Conservation (phyloP, 2,113 vertebrate species). For the Hippocampus guttulatus region DNA sequence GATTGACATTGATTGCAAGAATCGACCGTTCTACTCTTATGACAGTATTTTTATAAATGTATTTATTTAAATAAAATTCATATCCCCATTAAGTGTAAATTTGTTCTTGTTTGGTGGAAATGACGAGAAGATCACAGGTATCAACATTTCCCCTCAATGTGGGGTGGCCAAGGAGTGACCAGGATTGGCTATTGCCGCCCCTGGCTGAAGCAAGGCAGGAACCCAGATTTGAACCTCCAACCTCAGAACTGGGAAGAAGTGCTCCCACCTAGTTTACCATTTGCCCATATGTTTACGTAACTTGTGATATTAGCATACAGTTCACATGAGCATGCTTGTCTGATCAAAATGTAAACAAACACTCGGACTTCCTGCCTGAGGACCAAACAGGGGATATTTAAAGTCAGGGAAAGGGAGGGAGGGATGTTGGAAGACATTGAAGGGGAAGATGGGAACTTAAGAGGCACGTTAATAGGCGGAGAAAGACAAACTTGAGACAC, state of each 20-base stretch:
- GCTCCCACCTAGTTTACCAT: not conserved
- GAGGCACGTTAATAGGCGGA: constrained; percentile 25
- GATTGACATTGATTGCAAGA: no score
- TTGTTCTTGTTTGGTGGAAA: no score
- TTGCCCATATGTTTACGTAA: not conserved
- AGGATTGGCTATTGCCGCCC: no score
- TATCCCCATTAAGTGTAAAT: no score
- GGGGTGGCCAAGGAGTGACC: no score
- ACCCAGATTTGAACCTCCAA: not conserved
- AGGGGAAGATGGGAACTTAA: constrained; percentile 4
- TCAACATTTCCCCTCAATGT: no score
- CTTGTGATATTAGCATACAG: not conserved
- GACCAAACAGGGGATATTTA: constrained; percentile 35
- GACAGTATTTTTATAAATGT: no score
- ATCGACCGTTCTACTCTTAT: no score
- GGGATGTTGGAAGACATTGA: constrained; percentile 16
- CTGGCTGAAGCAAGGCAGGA: no score
- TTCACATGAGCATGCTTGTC: constrained; percentile 15
- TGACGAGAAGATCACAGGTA: no score
- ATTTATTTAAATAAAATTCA: no score
- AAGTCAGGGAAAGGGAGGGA: constrained; percentile 36
- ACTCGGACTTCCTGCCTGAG: constrained; percentile 59
- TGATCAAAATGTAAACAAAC: constrained; percentile 55
- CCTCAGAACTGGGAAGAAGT: not conserved
- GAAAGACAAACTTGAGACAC: constrained; percentile 3